phyloP scores from a whole-genome alignment of 2,797 vertebrate species.

The Paramormyrops hopkinsi region DNA sequence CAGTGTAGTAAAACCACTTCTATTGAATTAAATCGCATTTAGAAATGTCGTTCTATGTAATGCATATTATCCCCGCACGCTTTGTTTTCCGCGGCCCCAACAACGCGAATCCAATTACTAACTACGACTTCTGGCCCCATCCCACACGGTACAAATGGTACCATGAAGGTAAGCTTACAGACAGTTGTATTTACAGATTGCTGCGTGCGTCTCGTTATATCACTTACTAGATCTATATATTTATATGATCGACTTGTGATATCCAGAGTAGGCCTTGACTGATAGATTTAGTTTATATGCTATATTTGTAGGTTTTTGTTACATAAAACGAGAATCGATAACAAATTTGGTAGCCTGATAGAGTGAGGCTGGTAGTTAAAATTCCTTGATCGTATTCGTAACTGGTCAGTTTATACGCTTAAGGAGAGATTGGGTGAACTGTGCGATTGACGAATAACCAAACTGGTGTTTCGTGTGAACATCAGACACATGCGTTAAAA shows the following conservation, averaged over 20 bases:
- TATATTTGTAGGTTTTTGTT: not conserved
- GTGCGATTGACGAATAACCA: not conserved
- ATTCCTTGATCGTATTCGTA: not conserved
- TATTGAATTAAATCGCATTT: conserved; percentile 1
- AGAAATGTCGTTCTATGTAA: not conserved
- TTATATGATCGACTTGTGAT: not conserved
- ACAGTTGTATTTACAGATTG: not conserved
- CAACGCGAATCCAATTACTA: not conserved
- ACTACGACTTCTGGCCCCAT: not conserved
- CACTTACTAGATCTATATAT: not conserved
- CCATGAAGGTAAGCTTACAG: not conserved
- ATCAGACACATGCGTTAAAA: not conserved
- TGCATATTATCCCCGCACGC: not conserved
- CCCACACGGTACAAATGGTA: not conserved
- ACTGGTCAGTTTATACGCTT: not conserved
- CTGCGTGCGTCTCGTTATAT: not conserved
- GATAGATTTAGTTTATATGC: not conserved
- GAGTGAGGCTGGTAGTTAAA: not conserved
- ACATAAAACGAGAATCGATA: not conserved
- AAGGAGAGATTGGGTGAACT: not conserved
- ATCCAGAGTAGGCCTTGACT: not conserved
- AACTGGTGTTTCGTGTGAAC: not conserved
- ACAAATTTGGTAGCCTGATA: not conserved
- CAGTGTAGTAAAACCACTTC: not conserved
- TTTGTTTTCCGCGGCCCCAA: not conserved